Percentiles rank a stretch among this genome's conserved stretches.
Evolutionary conservation across 2,888 invertebrate genomes (phyloP).

Genomic region (Amiota communis): DNA sequence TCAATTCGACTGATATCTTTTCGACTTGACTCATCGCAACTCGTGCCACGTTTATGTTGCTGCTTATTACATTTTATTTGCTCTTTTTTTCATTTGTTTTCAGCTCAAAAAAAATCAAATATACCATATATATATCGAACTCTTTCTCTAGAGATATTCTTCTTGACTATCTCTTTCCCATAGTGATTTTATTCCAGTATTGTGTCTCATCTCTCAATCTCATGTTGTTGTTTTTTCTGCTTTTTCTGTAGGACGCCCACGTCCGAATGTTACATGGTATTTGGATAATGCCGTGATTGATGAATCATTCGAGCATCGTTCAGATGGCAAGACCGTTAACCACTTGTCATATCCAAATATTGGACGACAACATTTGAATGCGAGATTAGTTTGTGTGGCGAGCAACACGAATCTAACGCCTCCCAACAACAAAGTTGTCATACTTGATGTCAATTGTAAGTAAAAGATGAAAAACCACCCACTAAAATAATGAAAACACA

Average conservation of each 20-base stretch:
- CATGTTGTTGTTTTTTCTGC: constrained; percentile 8
- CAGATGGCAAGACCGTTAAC: constrained; percentile 84
- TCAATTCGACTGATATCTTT: neutral
- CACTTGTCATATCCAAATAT: constrained; percentile 86
- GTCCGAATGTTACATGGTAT: constrained; percentile 88
- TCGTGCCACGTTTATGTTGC: constrained; percentile 21
- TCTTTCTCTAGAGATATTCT: too few relatives aligned
- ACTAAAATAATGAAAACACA: neutral
- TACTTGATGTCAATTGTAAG: constrained; percentile 90
- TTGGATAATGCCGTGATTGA: constrained; percentile 88
- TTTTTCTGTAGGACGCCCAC: constrained; percentile 78
- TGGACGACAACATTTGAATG: constrained; percentile 87
- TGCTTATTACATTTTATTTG: constrained; percentile 29
- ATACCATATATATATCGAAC: neutral
- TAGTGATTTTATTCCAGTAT: neutral
- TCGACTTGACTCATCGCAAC: neutral
- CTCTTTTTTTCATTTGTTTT: constrained; percentile 15
- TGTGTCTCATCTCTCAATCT: constrained; percentile 14
- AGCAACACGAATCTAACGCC: constrained; percentile 88
- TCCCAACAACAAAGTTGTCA: constrained; percentile 84
- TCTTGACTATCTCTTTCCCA: too few relatives aligned
- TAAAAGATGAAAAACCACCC: constrained; percentile 60
- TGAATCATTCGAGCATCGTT: constrained; percentile 83
- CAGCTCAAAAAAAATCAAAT: neutral
- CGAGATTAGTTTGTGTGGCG: constrained; percentile 89